Conservation (phyloP, 2,113 vertebrate genomes). For the Xiphophorus maculatus region DNA sequence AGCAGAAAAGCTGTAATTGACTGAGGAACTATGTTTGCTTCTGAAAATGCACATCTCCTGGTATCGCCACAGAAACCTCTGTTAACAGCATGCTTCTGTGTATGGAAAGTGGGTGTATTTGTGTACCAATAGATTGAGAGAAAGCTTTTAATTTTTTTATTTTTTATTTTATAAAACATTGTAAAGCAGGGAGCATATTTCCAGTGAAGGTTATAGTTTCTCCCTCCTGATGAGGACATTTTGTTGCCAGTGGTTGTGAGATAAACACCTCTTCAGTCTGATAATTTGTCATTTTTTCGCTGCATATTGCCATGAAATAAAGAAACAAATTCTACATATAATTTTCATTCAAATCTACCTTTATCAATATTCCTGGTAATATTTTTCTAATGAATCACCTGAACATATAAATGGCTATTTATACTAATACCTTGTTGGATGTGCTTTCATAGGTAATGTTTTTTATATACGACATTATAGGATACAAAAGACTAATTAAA, state of each 20-base stretch:
- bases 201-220: not conserved
- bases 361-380: not conserved
- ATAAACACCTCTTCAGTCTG: not conserved
- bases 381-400: not conserved
- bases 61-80: not conserved
- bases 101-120: conserved; percentile 5
- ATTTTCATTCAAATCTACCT: not conserved
- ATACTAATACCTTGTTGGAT: not conserved
- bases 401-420: not conserved
- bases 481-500: not conserved
- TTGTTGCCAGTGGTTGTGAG: conserved; percentile 1
- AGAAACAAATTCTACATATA: not conserved
- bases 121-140: not conserved
- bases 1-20: not conserved
- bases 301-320: not conserved
- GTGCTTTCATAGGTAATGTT: not conserved
- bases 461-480: not conserved
- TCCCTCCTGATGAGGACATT: conserved; percentile 7
- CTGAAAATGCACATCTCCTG: not conserved
- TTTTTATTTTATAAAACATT: not conserved
- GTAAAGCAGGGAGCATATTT: conserved; percentile 6
- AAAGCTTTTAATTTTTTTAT: not conserved
- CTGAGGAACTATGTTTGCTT: not conserved
- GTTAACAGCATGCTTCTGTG: conserved; percentile 1
- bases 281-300: not conserved